Conservation (phyloP, 2,888 invertebrate species). For the Amiota communis region DNA sequence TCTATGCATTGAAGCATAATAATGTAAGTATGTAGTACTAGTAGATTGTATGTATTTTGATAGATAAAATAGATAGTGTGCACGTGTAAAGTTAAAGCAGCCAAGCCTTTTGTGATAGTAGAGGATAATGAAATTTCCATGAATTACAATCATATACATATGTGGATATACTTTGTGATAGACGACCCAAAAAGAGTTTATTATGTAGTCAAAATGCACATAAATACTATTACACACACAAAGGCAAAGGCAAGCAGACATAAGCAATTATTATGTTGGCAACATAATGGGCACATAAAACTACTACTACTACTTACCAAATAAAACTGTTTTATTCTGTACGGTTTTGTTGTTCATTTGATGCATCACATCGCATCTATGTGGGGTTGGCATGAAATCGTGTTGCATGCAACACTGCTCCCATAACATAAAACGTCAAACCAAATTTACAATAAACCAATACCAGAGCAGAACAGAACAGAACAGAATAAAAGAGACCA, state of each 20-base stretch:
- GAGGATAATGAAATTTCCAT: background rate
- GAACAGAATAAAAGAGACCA: conserved; percentile 38
- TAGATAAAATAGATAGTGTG: background rate
- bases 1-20: background rate
- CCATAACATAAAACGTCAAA: conserved; percentile 23
- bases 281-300: conserved; percentile 58
- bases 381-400: conserved; percentile 35
- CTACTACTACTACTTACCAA: too few species aligned
- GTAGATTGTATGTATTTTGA: background rate
- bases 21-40: background rate
- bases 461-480: conserved; percentile 32
- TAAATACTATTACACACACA: too few species aligned
- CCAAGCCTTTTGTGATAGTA: background rate
- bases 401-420: conserved; percentile 55
- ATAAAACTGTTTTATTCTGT: too few species aligned
- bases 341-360: too few species aligned
- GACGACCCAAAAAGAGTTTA: background rate
- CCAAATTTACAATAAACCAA: conserved; percentile 44
- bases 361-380: too few species aligned
- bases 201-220: too few species aligned
- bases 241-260: conserved; percentile 17
- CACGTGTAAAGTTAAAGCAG: background rate
- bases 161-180: too few species aligned
- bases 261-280: conserved; percentile 35
- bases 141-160: background rate